Evolutionary conservation across 30 jellyfish, hydroid and myxozoan genomes (phyloP).

Genomic region (Hydractinia symbiolongicarpus): DNA sequence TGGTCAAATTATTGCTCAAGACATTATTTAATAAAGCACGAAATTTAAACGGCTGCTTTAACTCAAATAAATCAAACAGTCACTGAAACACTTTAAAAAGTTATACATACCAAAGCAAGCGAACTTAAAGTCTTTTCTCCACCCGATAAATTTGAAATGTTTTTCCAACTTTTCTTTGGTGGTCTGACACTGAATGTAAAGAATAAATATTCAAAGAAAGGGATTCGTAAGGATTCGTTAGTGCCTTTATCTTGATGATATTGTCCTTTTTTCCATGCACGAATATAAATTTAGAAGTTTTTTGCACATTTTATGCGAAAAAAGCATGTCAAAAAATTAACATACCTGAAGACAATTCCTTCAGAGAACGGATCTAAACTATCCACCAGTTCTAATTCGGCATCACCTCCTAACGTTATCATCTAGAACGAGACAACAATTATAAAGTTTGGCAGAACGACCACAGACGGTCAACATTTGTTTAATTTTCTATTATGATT

Average conservation of each 20-base stretch:
- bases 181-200: slow-evolving; percentile 77
- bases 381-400: slow-evolving; percentile 83
- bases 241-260: not conserved
- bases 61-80: too few species aligned
- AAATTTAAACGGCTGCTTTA: too few species aligned
- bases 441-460: too few species aligned
- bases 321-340: not conserved
- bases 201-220: not conserved
- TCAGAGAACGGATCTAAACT: slow-evolving; percentile 94
- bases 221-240: not conserved
- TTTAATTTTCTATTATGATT: too few species aligned
- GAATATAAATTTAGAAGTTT: not conserved
- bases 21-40: too few species aligned
- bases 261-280: not conserved
- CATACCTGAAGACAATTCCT: slow-evolving; percentile 90
- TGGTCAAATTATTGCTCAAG: too few species aligned
- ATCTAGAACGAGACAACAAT: slow-evolving; percentile 27
- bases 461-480: too few species aligned
- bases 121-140: slow-evolving; percentile 96
- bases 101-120: slow-evolving; percentile 71
- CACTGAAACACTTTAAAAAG: too few species aligned
- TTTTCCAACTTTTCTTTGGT: slow-evolving; percentile 94
- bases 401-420: slow-evolving; percentile 98
- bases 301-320: not conserved
- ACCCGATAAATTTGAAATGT: slow-evolving; percentile 79